These are phyloP conservation scores for Clivina fossor DNA, from an alignment of 2,888 invertebrate genomes.

Conservation along the genomic window DNA sequence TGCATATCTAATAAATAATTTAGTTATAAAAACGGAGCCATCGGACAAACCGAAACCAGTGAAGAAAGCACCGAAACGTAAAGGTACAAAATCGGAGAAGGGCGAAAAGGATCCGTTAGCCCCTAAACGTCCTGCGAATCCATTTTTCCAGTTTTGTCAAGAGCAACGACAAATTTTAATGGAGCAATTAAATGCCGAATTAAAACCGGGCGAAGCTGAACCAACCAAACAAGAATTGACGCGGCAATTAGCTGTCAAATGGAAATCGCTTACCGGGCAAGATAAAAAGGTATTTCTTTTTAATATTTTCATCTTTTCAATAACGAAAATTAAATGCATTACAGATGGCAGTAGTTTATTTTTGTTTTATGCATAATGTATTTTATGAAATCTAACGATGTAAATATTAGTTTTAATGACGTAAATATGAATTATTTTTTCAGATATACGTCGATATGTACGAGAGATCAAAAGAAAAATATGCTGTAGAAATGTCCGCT, in stretches of 20 bases:
- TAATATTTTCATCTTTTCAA: too few relatives aligned
- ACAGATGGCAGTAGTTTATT: too few relatives aligned
- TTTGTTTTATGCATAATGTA: too few relatives aligned
- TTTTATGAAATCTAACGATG: too few relatives aligned
- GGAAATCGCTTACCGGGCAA: slow-evolving; percentile 69
- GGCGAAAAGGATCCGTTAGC: slow-evolving; percentile 70
- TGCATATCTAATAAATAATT: slow-evolving; percentile 13
- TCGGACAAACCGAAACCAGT: slow-evolving; percentile 43
- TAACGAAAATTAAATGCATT: too few relatives aligned
- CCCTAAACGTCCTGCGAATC: slow-evolving; percentile 77
- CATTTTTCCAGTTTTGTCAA: slow-evolving; percentile 80
- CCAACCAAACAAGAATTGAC: slow-evolving; percentile 75
- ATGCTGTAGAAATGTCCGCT: slow-evolving; percentile 72
- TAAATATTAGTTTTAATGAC: too few relatives aligned
- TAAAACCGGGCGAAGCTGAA: slow-evolving; percentile 64
- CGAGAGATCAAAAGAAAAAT: slow-evolving; percentile 76
- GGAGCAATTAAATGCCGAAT: slow-evolving; percentile 62
- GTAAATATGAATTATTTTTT: too few relatives aligned
- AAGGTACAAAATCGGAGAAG: slow-evolving; percentile 63
- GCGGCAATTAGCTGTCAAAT: slow-evolving; percentile 70
- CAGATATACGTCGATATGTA: slow-evolving; percentile 74
- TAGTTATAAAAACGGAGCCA: slow-evolving; percentile 45
- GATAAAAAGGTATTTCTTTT: slow-evolving; percentile 79
- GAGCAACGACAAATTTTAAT: slow-evolving; percentile 74
- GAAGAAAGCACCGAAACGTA: slow-evolving; percentile 58